phyloP scores from a whole-genome alignment of 2,113 vertebrate species.

The Mormyrus lacerda region DNA sequence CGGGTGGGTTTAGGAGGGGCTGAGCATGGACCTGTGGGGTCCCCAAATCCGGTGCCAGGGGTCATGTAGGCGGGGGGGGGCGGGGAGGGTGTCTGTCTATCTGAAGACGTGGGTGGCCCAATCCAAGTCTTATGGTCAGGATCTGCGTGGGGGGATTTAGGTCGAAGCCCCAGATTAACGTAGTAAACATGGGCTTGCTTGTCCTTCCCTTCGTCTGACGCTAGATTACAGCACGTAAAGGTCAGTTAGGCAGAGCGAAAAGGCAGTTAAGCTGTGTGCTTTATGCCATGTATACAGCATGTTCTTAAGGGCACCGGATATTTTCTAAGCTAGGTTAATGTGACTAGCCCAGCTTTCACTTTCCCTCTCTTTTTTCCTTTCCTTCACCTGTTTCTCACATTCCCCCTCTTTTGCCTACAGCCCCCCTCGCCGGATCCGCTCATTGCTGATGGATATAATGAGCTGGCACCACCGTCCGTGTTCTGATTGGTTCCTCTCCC shows the following conservation, averaged over 20 bases:
- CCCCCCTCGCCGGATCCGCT: conserved; percentile 57
- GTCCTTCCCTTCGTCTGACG: background rate
- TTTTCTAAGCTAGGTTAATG: background rate
- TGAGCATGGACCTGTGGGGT: background rate
- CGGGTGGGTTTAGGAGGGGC: background rate
- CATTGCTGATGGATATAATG: conserved; percentile 33
- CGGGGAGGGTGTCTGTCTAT: background rate
- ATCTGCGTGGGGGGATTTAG: background rate
- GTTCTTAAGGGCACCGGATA: background rate
- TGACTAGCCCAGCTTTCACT: background rate
- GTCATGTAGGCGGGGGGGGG: background rate
- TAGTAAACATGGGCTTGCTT: background rate
- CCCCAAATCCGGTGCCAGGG: background rate
- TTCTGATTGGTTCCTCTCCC: conserved; percentile 26
- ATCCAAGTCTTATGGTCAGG: background rate
- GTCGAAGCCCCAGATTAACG: background rate
- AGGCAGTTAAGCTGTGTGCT: background rate
- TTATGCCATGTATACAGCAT: background rate
- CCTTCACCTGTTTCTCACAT: background rate
- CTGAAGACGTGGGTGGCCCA: background rate
- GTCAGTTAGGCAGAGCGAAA: background rate
- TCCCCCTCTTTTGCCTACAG: background rate
- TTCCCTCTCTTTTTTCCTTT: background rate
- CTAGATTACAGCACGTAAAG: background rate
- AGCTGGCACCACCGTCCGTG: background rate